Evolutionary conservation across 2,888 invertebrate genomes (phyloP).

Genomic region (Dolichomitus sp.): DNA sequence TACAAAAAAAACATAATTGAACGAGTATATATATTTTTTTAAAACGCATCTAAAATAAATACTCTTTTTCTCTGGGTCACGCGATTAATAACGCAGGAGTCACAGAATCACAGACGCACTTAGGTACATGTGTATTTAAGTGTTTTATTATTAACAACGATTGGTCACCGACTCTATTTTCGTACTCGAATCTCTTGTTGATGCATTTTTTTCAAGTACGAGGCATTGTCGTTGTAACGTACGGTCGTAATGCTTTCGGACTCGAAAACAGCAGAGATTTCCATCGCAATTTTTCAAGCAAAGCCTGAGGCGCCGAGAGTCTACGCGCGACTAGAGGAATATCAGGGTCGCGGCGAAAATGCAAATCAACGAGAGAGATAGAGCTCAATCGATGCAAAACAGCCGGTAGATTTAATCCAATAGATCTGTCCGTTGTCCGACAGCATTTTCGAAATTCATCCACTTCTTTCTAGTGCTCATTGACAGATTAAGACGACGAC

Average conservation of each 20-base stretch:
- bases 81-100: conserved; percentile 33
- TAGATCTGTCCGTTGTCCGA: not conserved
- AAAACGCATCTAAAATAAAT: conserved; percentile 56
- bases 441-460: not conserved
- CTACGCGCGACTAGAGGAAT: conserved; percentile 50
- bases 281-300: not conserved
- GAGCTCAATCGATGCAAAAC: not conserved
- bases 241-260: conserved; percentile 5
- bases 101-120: conserved; percentile 75
- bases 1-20: too few species aligned
- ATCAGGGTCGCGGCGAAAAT: not conserved
- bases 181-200: conserved; percentile 4
- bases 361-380: not conserved
- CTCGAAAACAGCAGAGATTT: not conserved
- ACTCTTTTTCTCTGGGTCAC: conserved; percentile 42
- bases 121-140: conserved; percentile 78
- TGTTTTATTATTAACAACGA: conserved; percentile 67
- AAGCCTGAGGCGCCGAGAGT: conserved; percentile 16
- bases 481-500: not conserved
- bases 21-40: conserved; percentile 1
- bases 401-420: not conserved
- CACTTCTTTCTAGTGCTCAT: not conserved
- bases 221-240: not conserved
- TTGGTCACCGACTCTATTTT: conserved; percentile 62
- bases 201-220: not conserved